Conservation (phyloP, 2,797 vertebrate genomes). For the Lemur catta region DNA sequence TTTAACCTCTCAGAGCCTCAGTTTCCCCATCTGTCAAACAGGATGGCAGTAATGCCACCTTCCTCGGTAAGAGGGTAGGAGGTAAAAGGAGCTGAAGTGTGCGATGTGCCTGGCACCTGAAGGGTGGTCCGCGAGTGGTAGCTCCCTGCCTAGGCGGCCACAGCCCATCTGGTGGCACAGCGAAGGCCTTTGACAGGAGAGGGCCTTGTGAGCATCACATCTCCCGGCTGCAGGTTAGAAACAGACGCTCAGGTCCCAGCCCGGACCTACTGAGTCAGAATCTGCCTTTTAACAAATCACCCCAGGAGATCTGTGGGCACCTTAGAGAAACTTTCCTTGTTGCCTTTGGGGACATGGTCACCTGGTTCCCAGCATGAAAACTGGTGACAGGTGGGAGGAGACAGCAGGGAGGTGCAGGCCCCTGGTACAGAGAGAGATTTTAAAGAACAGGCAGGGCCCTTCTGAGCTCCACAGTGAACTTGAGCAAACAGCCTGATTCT, state of each 20-base stretch:
- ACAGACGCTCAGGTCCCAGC: background rate
- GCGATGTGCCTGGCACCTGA: background rate
- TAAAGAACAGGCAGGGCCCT: background rate
- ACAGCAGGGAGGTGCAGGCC: background rate
- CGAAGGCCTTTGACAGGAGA: background rate
- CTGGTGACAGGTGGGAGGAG: background rate
- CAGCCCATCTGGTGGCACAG: fast-evolving
- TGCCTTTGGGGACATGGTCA: background rate
- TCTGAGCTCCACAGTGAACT: background rate
- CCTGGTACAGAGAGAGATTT: background rate
- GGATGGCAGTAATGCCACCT: background rate
- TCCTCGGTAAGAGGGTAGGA: background rate
- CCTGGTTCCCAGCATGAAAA: background rate
- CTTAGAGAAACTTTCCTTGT: background rate
- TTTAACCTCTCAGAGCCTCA: background rate
- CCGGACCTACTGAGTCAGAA: background rate
- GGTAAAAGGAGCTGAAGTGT: background rate
- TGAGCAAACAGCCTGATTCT: background rate
- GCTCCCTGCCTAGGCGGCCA: background rate
- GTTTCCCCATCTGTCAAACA: slow-evolving; percentile 8
- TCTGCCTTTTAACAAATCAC: background rate
- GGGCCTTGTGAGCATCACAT: background rate
- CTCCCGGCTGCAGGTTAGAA: background rate
- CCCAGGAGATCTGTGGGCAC: background rate
- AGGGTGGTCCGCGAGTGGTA: background rate